These are phyloP conservation scores for Himalopsyche tibetana DNA, from an alignment of 2,888 invertebrate species.

Conservation along the genomic window DNA sequence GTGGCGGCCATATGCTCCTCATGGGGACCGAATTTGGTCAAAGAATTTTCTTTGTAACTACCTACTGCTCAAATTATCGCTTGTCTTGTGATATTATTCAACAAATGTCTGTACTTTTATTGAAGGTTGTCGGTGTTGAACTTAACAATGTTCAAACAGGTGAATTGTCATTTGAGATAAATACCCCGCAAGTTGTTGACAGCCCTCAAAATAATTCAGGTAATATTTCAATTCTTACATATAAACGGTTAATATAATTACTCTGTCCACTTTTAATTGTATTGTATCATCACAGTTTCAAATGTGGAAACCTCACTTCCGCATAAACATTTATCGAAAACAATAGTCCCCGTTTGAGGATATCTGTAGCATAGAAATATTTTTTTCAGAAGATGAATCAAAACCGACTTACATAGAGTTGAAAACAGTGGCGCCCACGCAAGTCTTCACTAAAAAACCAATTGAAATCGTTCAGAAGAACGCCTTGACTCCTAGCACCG, in stretches of 20 bases:
- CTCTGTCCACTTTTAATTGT: too few relatives aligned
- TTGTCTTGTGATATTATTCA: too few relatives aligned
- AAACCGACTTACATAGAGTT: conserved; percentile 68
- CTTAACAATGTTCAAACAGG: background rate
- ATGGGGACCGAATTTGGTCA: too few relatives aligned
- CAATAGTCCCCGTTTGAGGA: too few relatives aligned
- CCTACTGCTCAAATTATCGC: too few relatives aligned
- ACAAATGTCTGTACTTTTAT: background rate
- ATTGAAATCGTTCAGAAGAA: conserved; percentile 62
- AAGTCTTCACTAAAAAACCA: conserved; percentile 67
- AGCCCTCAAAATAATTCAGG: conserved; percentile 23
- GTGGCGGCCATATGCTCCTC: too few relatives aligned
- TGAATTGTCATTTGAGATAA: background rate
- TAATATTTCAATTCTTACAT: background rate
- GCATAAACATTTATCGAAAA: too few relatives aligned
- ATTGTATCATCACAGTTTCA: too few relatives aligned
- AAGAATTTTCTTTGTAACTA: too few relatives aligned
- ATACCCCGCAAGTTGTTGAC: background rate
- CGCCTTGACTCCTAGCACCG: background rate
- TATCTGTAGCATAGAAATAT: background rate
- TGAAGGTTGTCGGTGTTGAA: background rate
- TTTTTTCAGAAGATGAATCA: conserved; percentile 55
- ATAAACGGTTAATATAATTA: too few relatives aligned
- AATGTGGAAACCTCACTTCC: too few relatives aligned
- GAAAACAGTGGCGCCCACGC: conserved; percentile 68